Evolutionary conservation across 2,113 vertebrate species (phyloP).

Genomic region (Caretta caretta): DNA sequence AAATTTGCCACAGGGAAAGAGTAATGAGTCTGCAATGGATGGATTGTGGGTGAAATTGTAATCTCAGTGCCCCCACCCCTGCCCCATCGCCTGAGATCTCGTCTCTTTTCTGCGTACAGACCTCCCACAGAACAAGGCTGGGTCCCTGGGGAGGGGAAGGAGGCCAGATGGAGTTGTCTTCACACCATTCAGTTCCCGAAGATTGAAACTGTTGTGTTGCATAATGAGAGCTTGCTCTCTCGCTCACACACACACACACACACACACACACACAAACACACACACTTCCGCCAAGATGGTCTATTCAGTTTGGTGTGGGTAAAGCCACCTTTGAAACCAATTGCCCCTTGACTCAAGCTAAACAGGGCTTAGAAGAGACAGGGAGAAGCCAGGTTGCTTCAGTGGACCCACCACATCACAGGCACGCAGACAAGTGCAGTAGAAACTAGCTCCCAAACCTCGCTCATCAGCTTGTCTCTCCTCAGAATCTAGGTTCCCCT

Average conservation of each 20-base stretch:
- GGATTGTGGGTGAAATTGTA: neutral
- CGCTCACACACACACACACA: neutral
- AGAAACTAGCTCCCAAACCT: neutral
- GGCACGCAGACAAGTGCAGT: neutral
- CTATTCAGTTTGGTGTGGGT: neutral
- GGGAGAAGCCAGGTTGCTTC: neutral
- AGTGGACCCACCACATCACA: neutral
- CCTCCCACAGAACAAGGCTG: neutral
- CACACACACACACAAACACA: neutral
- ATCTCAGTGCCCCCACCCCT: neutral
- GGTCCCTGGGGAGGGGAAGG: neutral
- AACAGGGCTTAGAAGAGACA: neutral
- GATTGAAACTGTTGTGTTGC: neutral
- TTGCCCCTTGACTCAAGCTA: neutral
- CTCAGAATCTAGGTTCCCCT: neutral
- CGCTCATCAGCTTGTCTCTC: neutral
- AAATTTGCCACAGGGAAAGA: slow-evolving; percentile 71
- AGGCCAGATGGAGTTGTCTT: neutral
- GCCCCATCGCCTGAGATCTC: neutral
- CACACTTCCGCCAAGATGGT: neutral
- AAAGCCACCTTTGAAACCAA: neutral
- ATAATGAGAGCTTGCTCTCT: neutral
- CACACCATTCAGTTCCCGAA: neutral
- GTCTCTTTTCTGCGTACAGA: neutral
- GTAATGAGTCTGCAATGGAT: neutral